phyloP scores from a whole-genome alignment of 2,888 invertebrate genomes.

The Epirrita christyi region DNA sequence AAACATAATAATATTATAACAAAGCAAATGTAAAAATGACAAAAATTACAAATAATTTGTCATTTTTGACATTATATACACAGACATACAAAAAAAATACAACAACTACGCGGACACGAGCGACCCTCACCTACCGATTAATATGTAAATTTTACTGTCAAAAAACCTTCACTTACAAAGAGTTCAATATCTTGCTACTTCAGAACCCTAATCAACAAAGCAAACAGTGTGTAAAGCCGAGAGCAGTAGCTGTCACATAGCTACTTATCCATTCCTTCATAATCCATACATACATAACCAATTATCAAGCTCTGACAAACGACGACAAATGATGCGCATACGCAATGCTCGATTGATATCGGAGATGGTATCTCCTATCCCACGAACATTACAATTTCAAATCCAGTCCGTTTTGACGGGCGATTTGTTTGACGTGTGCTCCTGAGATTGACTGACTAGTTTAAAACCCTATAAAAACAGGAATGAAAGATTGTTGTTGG shows the following conservation, averaged over 20 bases:
- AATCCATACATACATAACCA: constrained; percentile 30
- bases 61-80: too few relatives aligned
- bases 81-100: too few relatives aligned
- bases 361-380: constrained; percentile 47
- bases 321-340: constrained; percentile 30
- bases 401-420: constrained; percentile 34
- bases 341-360: constrained; percentile 33
- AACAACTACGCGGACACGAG: too few relatives aligned
- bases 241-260: not conserved
- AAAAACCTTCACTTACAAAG: not conserved
- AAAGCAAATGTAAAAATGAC: too few relatives aligned
- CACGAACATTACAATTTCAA: constrained; percentile 59
- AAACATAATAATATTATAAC: too few relatives aligned
- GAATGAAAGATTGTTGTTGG: not conserved
- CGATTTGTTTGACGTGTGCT: constrained; percentile 34
- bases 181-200: too few relatives aligned
- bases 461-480: constrained; percentile 11
- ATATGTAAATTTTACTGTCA: too few relatives aligned
- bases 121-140: too few relatives aligned
- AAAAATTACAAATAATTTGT: too few relatives aligned
- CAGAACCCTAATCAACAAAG: too few relatives aligned
- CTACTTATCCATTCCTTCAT: constrained; percentile 1
- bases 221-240: not conserved
- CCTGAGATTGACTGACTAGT: constrained; percentile 32
- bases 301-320: constrained; percentile 16